Conservation (phyloP, 2,113 vertebrate genomes). For the Carettochelys insculpta region DNA sequence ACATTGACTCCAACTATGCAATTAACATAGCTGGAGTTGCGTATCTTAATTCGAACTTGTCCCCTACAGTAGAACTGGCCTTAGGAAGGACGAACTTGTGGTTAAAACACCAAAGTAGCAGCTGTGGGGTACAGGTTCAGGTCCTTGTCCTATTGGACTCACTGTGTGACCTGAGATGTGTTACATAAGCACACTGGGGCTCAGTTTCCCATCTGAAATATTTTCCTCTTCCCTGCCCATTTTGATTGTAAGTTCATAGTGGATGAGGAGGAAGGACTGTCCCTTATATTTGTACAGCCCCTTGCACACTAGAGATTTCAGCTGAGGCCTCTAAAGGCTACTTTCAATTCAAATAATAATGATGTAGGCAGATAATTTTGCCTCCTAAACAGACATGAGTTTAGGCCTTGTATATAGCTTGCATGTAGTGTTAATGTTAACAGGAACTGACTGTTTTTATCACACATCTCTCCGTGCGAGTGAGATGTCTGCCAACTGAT, state of each 20-base stretch:
- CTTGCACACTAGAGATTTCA: not conserved
- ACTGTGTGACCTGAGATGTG: not conserved
- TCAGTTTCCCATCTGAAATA: not conserved
- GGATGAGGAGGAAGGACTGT: too few relatives aligned
- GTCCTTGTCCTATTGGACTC: not conserved
- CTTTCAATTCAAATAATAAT: not conserved
- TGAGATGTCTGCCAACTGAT: not conserved
- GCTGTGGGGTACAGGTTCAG: not conserved
- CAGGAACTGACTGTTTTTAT: fast-evolving
- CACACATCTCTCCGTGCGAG: not conserved
- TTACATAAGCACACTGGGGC: not conserved
- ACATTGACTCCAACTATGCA: too few relatives aligned
- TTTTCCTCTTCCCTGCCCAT: not conserved
- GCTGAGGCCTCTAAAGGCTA: not conserved
- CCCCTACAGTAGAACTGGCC: too few relatives aligned
- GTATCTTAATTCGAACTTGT: too few relatives aligned
- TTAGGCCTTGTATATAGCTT: not conserved
- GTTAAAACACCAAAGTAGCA: not conserved
- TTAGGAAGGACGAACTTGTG: fast-evolving
- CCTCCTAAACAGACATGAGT: not conserved
- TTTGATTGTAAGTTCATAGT: not conserved
- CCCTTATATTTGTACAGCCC: not conserved
- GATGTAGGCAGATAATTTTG: not conserved
- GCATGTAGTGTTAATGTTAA: too few relatives aligned
- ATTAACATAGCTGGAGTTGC: too few relatives aligned